phyloP scores from a whole-genome alignment of 1,140 invertebrate genomes.

The Riptortus pedestris region DNA sequence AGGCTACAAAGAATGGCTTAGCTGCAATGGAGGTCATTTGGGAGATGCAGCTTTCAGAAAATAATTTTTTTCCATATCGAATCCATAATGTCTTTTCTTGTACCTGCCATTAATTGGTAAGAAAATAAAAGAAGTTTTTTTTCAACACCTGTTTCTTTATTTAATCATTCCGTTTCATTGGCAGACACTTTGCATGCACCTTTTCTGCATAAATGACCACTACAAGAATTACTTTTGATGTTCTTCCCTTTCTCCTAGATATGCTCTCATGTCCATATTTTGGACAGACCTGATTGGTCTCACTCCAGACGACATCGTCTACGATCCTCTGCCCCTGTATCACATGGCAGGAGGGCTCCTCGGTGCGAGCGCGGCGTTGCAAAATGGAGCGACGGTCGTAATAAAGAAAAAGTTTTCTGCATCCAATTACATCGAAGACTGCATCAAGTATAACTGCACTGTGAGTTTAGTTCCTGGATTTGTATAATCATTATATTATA shows the following conservation, averaged over 20 bases:
- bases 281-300: conserved; percentile 36
- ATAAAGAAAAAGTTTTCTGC: conserved; percentile 88
- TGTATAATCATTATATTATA: too few species aligned
- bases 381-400: conserved; percentile 66
- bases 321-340: conserved; percentile 54
- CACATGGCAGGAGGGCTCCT: conserved; percentile 72
- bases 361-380: conserved; percentile 53
- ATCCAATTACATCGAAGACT: conserved; percentile 88
- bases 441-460: conserved; percentile 79
- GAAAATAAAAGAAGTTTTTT: too few species aligned
- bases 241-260: neutral
- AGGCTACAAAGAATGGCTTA: too few species aligned
- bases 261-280: neutral
- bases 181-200: too few species aligned
- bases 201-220: too few species aligned
- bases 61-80: too few species aligned
- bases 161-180: too few species aligned
- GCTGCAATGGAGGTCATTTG: too few species aligned
- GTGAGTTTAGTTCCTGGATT: conserved; percentile 47
- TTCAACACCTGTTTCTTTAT: too few species aligned
- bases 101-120: too few species aligned
- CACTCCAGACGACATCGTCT: conserved; percentile 60
- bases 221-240: neutral
- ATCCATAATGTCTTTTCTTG: too few species aligned
- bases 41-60: too few species aligned